These are phyloP conservation scores for Nipponia nippon DNA, from an alignment of 2,113 vertebrate genomes.

Conservation along the genomic window DNA sequence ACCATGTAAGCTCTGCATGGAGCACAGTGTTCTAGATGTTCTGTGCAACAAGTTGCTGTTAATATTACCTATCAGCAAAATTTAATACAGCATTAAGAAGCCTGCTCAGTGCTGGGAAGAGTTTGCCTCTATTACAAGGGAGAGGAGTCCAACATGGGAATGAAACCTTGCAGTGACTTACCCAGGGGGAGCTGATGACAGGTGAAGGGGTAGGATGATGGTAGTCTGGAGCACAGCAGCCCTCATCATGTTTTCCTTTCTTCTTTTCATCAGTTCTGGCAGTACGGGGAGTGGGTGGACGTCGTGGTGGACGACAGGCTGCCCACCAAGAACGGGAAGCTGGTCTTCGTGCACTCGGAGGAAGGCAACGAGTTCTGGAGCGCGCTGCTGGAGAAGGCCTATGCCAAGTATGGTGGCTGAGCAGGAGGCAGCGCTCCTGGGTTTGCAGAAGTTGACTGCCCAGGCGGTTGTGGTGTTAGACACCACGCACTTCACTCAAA, in stretches of 20 bases:
- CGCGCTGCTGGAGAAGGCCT: conserved; percentile 80
- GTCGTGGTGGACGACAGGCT: conserved; percentile 80
- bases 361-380: conserved; percentile 79
- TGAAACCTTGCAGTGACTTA: background rate
- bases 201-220: background rate
- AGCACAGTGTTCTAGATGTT: background rate
- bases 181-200: background rate
- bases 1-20: background rate
- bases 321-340: conserved; percentile 70
- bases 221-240: background rate
- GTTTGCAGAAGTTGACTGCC: background rate
- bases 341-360: conserved; percentile 76
- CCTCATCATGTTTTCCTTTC: background rate
- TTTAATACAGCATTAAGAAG: background rate
- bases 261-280: conserved; percentile 75
- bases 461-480: background rate
- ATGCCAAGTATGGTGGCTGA: conserved; percentile 69
- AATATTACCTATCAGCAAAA: background rate
- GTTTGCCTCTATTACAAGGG: background rate
- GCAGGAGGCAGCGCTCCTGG: background rate
- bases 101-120: background rate
- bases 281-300: conserved; percentile 78
- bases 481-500: background rate
- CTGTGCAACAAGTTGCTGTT: background rate
- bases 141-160: background rate